phyloP scores from a whole-genome alignment of 2,888 invertebrate species.

The Nemoura dubitans region DNA sequence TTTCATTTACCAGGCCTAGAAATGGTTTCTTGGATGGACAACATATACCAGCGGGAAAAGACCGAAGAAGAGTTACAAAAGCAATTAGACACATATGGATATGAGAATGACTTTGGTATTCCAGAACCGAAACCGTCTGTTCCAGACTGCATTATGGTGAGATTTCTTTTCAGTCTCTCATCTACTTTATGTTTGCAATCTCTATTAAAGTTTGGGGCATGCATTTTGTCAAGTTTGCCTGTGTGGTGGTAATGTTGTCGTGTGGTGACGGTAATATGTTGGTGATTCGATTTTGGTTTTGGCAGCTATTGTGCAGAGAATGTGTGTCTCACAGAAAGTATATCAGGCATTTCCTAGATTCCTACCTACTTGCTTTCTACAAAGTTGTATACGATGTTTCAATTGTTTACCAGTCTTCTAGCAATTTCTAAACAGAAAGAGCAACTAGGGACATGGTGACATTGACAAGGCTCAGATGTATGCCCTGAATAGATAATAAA shows the following conservation, averaged over 20 bases:
- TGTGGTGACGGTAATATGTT: neutral
- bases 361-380: too few species aligned
- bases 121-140: neutral
- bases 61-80: neutral
- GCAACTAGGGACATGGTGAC: too few species aligned
- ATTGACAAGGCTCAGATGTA: too few species aligned
- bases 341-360: too few species aligned
- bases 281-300: neutral
- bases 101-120: neutral
- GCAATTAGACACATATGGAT: neutral
- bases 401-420: too few species aligned
- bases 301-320: too few species aligned
- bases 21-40: constrained; percentile 31
- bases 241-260: too few species aligned
- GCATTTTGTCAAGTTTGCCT: neutral
- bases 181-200: too few species aligned
- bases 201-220: neutral
- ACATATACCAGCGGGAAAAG: neutral
- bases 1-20: constrained; percentile 20
- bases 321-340: too few species aligned
- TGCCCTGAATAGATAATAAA: too few species aligned
- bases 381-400: too few species aligned
- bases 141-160: neutral
- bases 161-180: neutral
- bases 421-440: too few species aligned